Evolutionary conservation across 2,797 vertebrate genomes (phyloP).

Genomic region (Okamejei kenojei): DNA sequence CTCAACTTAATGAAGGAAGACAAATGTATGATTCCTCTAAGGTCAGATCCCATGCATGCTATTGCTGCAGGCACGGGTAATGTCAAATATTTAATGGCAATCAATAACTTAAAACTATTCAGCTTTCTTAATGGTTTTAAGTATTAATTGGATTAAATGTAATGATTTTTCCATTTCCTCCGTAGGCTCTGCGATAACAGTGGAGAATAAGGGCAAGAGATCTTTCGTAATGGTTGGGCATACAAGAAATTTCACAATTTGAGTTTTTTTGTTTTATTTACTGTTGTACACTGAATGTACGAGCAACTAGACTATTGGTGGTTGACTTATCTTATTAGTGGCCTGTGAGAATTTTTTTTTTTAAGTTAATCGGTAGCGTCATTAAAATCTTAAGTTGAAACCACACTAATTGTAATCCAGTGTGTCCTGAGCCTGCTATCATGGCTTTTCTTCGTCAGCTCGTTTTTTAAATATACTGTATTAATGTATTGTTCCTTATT

Average conservation of each 20-base stretch:
- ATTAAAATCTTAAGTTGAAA: slow-evolving; percentile 28
- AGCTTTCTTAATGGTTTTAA: not conserved
- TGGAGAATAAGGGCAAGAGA: not conserved
- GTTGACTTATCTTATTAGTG: slow-evolving; percentile 32
- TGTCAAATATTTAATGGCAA: not conserved
- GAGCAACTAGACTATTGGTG: slow-evolving; percentile 34
- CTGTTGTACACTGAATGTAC: slow-evolving; percentile 34
- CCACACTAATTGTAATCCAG: slow-evolving; percentile 37
- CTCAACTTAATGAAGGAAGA: not conserved
- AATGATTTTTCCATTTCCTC: slow-evolving; percentile 23
- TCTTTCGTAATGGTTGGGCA: slow-evolving; percentile 25
- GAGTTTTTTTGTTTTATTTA: slow-evolving; percentile 32
- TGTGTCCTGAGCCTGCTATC: slow-evolving; percentile 33
- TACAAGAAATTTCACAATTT: slow-evolving; percentile 21
- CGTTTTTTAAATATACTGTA: slow-evolving; percentile 28
- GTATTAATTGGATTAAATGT: not conserved
- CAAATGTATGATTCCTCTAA: not conserved
- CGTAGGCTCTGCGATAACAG: not conserved
- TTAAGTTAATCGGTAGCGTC: slow-evolving; percentile 23
- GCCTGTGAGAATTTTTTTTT: slow-evolving; percentile 33
- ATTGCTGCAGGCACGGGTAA: not conserved
- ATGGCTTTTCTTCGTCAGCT: slow-evolving; percentile 38
- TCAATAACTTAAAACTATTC: not conserved
- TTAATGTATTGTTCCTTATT: slow-evolving; percentile 33
- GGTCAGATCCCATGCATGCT: not conserved